Conservation (phyloP, 2,113 vertebrate genomes). For the Prunella fulvescens region DNA sequence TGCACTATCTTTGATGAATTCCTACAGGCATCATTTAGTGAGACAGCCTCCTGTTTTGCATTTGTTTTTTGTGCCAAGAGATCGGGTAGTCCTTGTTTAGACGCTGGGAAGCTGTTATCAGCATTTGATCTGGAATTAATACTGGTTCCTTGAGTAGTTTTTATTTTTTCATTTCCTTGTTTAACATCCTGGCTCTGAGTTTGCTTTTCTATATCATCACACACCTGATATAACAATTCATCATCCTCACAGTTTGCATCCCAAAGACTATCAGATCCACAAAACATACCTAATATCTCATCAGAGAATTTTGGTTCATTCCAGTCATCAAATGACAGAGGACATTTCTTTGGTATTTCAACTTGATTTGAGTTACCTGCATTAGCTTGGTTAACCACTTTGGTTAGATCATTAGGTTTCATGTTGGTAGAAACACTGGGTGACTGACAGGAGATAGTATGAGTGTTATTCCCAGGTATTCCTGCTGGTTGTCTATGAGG, state of each 20-base stretch:
- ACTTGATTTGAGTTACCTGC: neutral
- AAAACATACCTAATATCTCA: conserved; percentile 69
- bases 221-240: conserved; percentile 85
- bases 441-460: neutral
- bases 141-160: neutral
- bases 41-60: neutral
- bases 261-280: conserved; percentile 77
- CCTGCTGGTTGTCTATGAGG: neutral
- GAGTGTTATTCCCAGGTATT: neutral
- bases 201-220: conserved; percentile 86
- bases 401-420: neutral
- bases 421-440: neutral
- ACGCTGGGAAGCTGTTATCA: neutral
- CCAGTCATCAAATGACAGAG: conserved; percentile 63
- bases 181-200: conserved; percentile 71
- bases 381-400: neutral
- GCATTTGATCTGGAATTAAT: neutral
- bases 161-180: conserved; percentile 29
- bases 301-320: conserved; percentile 68
- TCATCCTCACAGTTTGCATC: conserved; percentile 79
- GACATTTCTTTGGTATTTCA: conserved; percentile 16
- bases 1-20: neutral
- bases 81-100: conserved; percentile 2
- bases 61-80: neutral
- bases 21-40: neutral